Percentiles rank a stretch among this genome's conserved stretches.
Evolutionary conservation across 2,797 vertebrate genomes (phyloP).

Genomic region (Garrulus glandarius): DNA sequence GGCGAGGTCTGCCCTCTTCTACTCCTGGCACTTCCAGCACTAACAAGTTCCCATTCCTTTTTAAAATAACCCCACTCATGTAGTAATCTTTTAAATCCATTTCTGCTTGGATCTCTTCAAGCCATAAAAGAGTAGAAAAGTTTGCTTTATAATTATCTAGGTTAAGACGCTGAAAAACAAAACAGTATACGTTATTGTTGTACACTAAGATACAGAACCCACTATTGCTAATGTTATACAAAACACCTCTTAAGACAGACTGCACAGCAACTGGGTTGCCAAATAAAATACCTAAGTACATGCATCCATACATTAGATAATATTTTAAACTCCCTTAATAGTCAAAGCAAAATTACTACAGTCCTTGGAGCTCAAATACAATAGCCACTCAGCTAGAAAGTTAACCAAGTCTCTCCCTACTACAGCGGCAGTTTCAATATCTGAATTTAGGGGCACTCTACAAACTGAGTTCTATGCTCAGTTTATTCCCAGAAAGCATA

Average conservation of each 20-base stretch:
- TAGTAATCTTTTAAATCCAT: constrained; percentile 81
- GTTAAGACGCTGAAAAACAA: constrained; percentile 76
- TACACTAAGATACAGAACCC: neutral
- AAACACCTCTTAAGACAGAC: neutral
- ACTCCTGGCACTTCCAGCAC: constrained; percentile 87
- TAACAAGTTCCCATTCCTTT: constrained; percentile 78
- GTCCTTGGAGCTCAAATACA: neutral
- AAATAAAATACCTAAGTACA: neutral
- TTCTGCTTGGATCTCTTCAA: constrained; percentile 89
- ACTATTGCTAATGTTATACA: neutral
- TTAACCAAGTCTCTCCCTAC: neutral
- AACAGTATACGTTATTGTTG: neutral
- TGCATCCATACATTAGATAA: neutral
- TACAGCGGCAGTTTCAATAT: neutral
- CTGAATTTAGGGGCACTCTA: neutral
- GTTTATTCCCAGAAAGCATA: neutral
- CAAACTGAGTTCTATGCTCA: neutral
- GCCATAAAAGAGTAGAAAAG: constrained; percentile 89
- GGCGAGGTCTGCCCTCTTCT: constrained; percentile 83
- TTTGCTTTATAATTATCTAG: constrained; percentile 78
- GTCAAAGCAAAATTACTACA: neutral
- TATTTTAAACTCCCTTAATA: neutral
- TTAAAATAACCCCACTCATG: constrained; percentile 82
- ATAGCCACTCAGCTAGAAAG: neutral
- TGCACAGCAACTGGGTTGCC: neutral